Conservation (phyloP, 2,888 invertebrate genomes). For the Pristionchus fissidentatus region DNA sequence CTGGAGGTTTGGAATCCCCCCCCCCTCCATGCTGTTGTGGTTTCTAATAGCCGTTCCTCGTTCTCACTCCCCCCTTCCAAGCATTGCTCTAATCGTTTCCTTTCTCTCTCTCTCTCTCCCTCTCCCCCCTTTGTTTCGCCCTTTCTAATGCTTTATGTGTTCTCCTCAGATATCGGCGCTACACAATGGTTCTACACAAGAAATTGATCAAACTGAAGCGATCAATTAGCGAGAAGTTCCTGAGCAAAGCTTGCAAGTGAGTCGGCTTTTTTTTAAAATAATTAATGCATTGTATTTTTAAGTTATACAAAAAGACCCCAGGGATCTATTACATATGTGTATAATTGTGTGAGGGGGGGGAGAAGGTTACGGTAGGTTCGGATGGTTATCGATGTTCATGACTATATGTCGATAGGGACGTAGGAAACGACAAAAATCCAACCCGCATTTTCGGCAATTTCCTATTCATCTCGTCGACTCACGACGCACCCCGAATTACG, state of each 20-base stretch:
- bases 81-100: slow-evolving; percentile 8
- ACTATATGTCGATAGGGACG: too few relatives aligned
- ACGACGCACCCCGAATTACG: background rate
- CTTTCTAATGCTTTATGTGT: background rate
- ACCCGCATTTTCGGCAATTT: too few relatives aligned
- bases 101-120: background rate
- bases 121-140: background rate
- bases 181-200: slow-evolving; percentile 43
- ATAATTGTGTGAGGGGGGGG: too few relatives aligned
- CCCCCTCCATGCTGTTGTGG: too few relatives aligned
- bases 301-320: too few relatives aligned
- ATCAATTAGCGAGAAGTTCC: slow-evolving; percentile 44
- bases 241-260: slow-evolving; percentile 26
- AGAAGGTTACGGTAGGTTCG: too few relatives aligned
- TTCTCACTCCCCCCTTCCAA: background rate
- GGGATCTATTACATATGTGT: too few relatives aligned
- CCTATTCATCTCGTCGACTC: too few relatives aligned
- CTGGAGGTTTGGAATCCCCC: too few relatives aligned
- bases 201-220: slow-evolving; percentile 42
- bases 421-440: too few relatives aligned
- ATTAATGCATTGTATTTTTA: too few relatives aligned
- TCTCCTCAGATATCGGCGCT: background rate
- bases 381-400: too few relatives aligned
- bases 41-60: slow-evolving; percentile 35
- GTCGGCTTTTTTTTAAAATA: background rate